Base-by-base conservation (phyloP, 2,888 invertebrate genomes). In the Empis livida region DNA sequence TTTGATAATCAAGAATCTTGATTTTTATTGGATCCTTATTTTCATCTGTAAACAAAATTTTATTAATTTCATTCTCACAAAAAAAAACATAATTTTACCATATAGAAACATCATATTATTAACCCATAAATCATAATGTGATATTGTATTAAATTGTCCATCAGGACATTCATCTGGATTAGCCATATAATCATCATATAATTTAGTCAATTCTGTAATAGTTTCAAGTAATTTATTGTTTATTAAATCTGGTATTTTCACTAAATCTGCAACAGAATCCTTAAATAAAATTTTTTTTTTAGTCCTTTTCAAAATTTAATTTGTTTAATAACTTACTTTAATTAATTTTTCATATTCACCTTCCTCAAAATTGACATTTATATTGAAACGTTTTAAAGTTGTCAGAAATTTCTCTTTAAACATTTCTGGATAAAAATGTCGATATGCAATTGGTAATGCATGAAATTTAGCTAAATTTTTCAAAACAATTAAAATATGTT, bases 1-100 rank as follows among this genome's bases (percentile, higher is more conserved):
- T 68, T 60, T 79, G 79, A 49, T 78, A 73, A 55, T 79, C 79
- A 1, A 79, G 67, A 41, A 79, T 71, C 61, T 77, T 79, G 4
- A 77, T 59, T 49, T 71, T 68, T 0, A 64, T 58, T 0, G 74
- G 69, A n/a, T 59, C 56, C 3, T 70, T 70, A 3, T 55, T 55
- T 1, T 58, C 55, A 51, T 58, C 62, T 61, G 45, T n/a, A 20
- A 51, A 52, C 31, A 15, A 10, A 41, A n/a, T n/a, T 43, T 32
- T 10, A 17, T 42, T 46, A 11, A n/a, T 39, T 16, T n/a, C n/a
- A n/a, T n/a, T n/a, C n/a, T n/a, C n/a, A n/a, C n/a, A n/a, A n/a
- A n/a, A n/a, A n/a, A n/a, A n/a, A n/a, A n/a, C n/a, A n/a, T n/a
- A n/a, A n/a, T n/a, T 27, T 53, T 56, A 60, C 76, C 69, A 46